phyloP scores from a whole-genome alignment of 1,140 invertebrate genomes.

The Rhyacophila brunnea region DNA sequence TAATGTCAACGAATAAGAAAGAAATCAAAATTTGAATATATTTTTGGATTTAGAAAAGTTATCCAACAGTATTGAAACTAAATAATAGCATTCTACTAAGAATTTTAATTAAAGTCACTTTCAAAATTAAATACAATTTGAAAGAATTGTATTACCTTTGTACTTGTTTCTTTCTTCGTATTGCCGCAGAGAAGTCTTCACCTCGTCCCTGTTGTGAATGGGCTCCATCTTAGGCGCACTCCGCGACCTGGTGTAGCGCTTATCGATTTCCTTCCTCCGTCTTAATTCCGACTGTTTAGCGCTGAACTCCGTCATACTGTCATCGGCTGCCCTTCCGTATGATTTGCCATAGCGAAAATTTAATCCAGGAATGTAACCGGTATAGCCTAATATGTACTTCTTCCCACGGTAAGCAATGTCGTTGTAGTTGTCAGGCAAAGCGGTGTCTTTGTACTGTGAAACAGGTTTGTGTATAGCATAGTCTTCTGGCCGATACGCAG shows the following conservation, averaged over 20 bases:
- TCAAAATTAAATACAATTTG: no score
- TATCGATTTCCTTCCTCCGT: slow-evolving; percentile 52
- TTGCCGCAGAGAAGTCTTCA: slow-evolving; percentile 48
- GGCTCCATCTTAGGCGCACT: slow-evolving; percentile 57
- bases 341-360: slow-evolving; percentile 64
- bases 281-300: slow-evolving; percentile 56
- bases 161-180: slow-evolving; percentile 54
- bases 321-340: slow-evolving; percentile 66
- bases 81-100: no score
- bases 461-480: slow-evolving; percentile 25
- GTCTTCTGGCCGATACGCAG: slow-evolving; percentile 41
- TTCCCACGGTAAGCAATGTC: slow-evolving; percentile 48
- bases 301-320: slow-evolving; percentile 65
- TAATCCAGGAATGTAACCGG: slow-evolving; percentile 57
- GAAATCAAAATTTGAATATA: no score
- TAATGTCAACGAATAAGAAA: no score
- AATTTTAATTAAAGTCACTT: no score
- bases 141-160: slow-evolving; percentile 47
- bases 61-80: no score
- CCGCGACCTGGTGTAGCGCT: slow-evolving; percentile 48
- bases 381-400: slow-evolving; percentile 67
- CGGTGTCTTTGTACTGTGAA: slow-evolving; percentile 42
- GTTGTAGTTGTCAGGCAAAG: slow-evolving; percentile 47
- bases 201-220: slow-evolving; percentile 54
- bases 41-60: no score